Base-by-base conservation (phyloP, 2,888 invertebrate species). In the Carabus problematicus region DNA sequence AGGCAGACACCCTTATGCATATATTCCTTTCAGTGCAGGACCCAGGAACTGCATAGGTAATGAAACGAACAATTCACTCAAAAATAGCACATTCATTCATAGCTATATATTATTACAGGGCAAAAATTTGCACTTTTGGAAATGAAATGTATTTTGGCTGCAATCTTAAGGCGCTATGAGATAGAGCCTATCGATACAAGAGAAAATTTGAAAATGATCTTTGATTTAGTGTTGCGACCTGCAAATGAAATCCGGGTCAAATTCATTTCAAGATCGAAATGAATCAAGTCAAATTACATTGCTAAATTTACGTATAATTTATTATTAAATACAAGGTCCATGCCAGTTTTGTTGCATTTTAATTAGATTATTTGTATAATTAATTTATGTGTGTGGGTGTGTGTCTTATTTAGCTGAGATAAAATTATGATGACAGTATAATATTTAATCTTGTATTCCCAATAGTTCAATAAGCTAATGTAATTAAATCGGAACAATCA, bases 121-220 rank as follows among this genome's bases (percentile, higher is more conserved):
- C 52, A 52, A 52, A 52, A 11, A 14, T 52, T 14, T 52, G 52
- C 52, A 52, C 16, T 52, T 16, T 19, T 14, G 14, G 52, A 52
- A 12, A 52, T 52, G 52, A 52, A 52, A 52, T 18, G 52, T 52
- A 4, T 52, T 16, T 12, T 89, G 29, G 82, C 84, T n/a, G 81
- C 83, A 16, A 79, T 88, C 3, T 75, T 86, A 11, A 77, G 83
- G 7, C 81, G 82, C 70, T 88, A 84, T 75, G 79, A 74, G 16
- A 72, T 89, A 16, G 73, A 79, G 11, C 79, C 85, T 0, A 77
- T 80, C 1, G 82, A 84, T 0, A 80, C 79, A 11, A 74, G 79
- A 11, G 80, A 80, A 19, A 83, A 85, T 9, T 74, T 79, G 0
- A 70, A 74, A 3, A 79, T 85, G 7, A 73, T 82, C 1, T 77